Base-by-base conservation (phyloP, 2,888 invertebrate species). In the Agrochola lota region DNA sequence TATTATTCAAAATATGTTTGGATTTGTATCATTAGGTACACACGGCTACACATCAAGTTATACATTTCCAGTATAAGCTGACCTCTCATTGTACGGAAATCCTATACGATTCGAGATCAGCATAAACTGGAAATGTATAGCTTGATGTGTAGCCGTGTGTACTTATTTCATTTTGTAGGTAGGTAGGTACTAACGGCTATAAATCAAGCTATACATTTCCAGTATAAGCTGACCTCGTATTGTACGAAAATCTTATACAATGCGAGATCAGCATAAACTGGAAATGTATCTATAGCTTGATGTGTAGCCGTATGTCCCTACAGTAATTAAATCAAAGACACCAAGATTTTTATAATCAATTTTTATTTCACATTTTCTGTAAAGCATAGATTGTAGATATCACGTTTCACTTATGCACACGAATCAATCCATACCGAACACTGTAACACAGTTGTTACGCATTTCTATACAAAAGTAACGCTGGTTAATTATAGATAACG, bases 301-400 rank as follows among this genome's bases (percentile, higher is more conserved):
- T 30, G 30, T 30, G 30, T 30, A 30, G 30, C 30, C 30, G 30
- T 30, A 3, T 30, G 30, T 30, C 1, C 35, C 3, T 35, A 82
- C 70, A 30, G 30, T 60, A 30, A 8, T 49, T 20, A 73, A 82
- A 75, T 82, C 26, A 84, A 86, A 86, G 64, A 64, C 75, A 66
- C 49, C n/a, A 40, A 60, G 62, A 85, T 69, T 90, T 91, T 94
- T 94, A 92, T 95, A 94, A 94, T 95, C 95, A 95, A 94, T 94
- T 93, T 96, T 96, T 96, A 96, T 96, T 96, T 96, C 94, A 96
- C 95, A 94, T 94, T 96, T 94, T 95, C 93, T 94, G 95, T 96
- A 96, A 96, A 96, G 96, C 96, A 96, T 96, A 96, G 94, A 95
- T 95, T 96, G 96, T 96, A 96, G 95, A 96, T 96, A 96, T 96